Percentiles rank a stretch among this genome's conserved stretches.
Conservation (phyloP, 1,140 invertebrate species). For the Drosophila bipectinata region DNA sequence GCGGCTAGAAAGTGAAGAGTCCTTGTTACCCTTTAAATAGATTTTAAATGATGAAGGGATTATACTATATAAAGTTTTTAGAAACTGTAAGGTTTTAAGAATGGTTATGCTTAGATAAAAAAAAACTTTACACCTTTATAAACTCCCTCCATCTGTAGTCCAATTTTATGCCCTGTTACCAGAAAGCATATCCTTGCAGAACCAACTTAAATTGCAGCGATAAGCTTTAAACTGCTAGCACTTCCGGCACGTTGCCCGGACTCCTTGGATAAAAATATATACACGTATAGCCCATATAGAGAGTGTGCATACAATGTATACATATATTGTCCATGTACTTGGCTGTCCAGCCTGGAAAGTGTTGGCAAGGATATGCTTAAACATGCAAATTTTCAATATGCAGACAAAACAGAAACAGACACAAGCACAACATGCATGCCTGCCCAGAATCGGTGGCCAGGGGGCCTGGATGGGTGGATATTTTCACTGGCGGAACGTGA, state of each 20-base stretch:
- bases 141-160: neutral
- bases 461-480: constrained; percentile 29
- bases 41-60: no score
- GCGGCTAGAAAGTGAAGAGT: neutral
- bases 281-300: constrained; percentile 10
- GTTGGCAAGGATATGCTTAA: constrained; percentile 83
- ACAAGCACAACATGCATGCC: constrained; percentile 67
- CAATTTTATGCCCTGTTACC: constrained; percentile 5
- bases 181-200: constrained; percentile 50
- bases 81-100: neutral
- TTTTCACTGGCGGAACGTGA: constrained; percentile 67
- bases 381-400: constrained; percentile 83
- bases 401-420: constrained; percentile 74
- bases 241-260: constrained; percentile 58
- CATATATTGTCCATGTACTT: constrained; percentile 29
- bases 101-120: no score
- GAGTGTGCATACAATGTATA: constrained; percentile 34
- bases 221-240: constrained; percentile 79
- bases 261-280: constrained; percentile 23
- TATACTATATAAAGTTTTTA: neutral
- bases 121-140: neutral
- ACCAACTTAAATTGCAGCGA: constrained; percentile 76
- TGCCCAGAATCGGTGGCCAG: constrained; percentile 45
- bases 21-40: constrained; percentile 12
- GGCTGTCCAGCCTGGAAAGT: constrained; percentile 66